Evolutionary conservation across 2,888 invertebrate species (phyloP).

Genomic region (Apamea monoglypha): DNA sequence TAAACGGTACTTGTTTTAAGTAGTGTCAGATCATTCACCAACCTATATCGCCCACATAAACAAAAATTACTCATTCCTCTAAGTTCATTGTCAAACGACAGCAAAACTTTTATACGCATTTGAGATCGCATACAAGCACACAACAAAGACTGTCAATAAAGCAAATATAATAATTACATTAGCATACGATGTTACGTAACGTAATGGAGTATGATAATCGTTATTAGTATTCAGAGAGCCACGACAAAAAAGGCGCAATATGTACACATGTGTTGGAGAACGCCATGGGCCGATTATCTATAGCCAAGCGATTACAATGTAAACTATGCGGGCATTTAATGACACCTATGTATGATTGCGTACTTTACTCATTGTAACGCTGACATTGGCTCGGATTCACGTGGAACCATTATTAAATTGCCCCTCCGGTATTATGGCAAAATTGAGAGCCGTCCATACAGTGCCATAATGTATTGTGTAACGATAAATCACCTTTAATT

Average conservation of each 20-base stretch:
- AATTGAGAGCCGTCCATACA: slow-evolving; percentile 51
- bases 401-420: slow-evolving; percentile 61
- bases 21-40: slow-evolving; percentile 1
- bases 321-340: slow-evolving; percentile 79
- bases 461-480: slow-evolving; percentile 49
- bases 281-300: slow-evolving; percentile 71
- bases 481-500: slow-evolving; percentile 60
- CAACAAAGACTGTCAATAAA: slow-evolving; percentile 36
- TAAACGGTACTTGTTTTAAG: slow-evolving; percentile 17
- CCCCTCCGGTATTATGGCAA: slow-evolving; percentile 59
- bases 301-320: slow-evolving; percentile 74
- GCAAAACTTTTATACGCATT: slow-evolving; percentile 7
- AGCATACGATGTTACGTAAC: slow-evolving; percentile 65
- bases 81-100: slow-evolving; percentile 7
- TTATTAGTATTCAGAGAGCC: slow-evolving; percentile 67
- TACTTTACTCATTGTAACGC: slow-evolving; percentile 70
- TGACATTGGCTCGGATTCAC: slow-evolving; percentile 71
- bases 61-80: slow-evolving; percentile 7
- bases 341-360: slow-evolving; percentile 73
- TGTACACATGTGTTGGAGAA: slow-evolving; percentile 67
- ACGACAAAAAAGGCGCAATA: slow-evolving; percentile 69
- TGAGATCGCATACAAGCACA: slow-evolving; percentile 25
- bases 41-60: slow-evolving; percentile 5
- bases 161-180: slow-evolving; percentile 60
- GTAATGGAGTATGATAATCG: slow-evolving; percentile 63